Base-by-base conservation (phyloP, 2,888 invertebrate species). In the Amaurobius ferox region DNA sequence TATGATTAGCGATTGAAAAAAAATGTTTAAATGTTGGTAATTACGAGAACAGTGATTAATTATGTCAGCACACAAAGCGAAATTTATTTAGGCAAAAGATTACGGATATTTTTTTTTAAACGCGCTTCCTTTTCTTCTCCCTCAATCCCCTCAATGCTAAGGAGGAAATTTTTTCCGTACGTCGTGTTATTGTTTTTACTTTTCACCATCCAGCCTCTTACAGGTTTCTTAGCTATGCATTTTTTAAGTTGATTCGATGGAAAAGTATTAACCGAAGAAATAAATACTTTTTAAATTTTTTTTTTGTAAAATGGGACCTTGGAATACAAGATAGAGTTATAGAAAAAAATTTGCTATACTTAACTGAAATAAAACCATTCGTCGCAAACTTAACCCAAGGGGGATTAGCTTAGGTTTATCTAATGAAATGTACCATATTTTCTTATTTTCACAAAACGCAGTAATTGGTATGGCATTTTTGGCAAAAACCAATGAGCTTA, bases 31-130 rank as follows among this genome's bases (percentile, higher is more conserved):
- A 86, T 86, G 86, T 86, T 86, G 68, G 79, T 86, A 86, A 86
- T 86, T 86, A 86, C 70, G 66, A 86, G 79, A 86, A 79, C 86
- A 86, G 74, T 86, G 86, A 86, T 86, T 86, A 86, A 86, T 86
- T 86, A 86, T 86, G 86, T 86, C 86, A 86, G 86, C 79, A 79
- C 76, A 86, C 79, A 79, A 79, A 79, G 86, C 72, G 86, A 86
- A 85, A 86, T 86, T 79, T 86, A 79, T 79, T 79, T 79, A 86
- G 79, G 86, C 79, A 79, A 86, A 78, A 86, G 86, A 79, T 86
- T 86, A 86, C 79, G 79, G 71, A 55, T 70, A 78, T 79, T 61
- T 74, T 48, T 80, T 67, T 73, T 40, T 40, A 68, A 74, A 40
- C 23, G 48, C 40, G 68, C 73, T 72, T 71, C 72, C 73, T 73